A percentile compares a stretch with the other conserved stretches of the same genome.
phyloP scores from a whole-genome alignment of 2,888 invertebrate species.

The Acanthosoma haemorrhoidale region DNA sequence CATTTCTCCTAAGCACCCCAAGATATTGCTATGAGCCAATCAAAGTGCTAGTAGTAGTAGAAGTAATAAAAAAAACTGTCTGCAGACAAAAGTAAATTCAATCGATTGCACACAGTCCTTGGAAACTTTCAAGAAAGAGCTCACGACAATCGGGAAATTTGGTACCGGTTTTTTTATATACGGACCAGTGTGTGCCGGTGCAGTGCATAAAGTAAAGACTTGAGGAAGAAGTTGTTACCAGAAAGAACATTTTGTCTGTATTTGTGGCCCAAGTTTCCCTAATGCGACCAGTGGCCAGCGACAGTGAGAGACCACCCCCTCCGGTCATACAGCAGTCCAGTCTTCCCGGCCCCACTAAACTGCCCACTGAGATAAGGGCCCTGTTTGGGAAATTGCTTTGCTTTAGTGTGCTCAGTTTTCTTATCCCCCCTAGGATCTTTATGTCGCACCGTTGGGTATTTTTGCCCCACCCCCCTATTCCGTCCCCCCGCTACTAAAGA shows the following conservation, averaged over 20 bases:
- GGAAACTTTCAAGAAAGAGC: too few relatives aligned
- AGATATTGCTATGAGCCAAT: too few relatives aligned
- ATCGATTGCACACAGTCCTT: too few relatives aligned
- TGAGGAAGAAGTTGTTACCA: background rate
- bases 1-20: too few relatives aligned
- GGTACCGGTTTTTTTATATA: too few relatives aligned
- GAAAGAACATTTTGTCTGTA: background rate
- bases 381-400: constrained; percentile 5
- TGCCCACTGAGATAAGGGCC: background rate
- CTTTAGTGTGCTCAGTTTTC: constrained; percentile 14
- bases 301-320: background rate
- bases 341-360: background rate
- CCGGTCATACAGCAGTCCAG: background rate
- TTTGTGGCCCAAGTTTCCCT: background rate
- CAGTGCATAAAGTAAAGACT: too few relatives aligned
- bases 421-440: background rate
- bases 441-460: background rate
- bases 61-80: too few relatives aligned
- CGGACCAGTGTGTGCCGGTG: too few relatives aligned
- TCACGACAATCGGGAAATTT: too few relatives aligned
- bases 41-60: too few relatives aligned
- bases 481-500: background rate
- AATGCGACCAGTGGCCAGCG: background rate
- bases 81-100: too few relatives aligned
- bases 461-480: background rate